Evolutionary conservation across 2,113 vertebrate genomes (phyloP).

Genomic region (Zeus faber): DNA sequence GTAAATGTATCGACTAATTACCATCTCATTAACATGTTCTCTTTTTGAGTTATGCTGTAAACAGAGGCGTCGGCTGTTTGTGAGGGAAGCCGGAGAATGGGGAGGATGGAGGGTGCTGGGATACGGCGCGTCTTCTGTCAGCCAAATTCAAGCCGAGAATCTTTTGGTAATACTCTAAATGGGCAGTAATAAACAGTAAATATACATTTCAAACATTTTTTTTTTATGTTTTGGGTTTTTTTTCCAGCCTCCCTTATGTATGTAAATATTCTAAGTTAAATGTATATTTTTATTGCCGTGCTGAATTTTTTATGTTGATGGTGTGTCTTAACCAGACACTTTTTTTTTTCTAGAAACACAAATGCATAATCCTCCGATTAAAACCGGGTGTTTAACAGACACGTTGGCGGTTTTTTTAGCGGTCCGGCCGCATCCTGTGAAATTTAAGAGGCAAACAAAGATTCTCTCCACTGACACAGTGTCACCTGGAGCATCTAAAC

Average conservation of each 20-base stretch:
- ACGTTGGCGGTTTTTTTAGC: slow-evolving; percentile 66
- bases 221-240: too few relatives aligned
- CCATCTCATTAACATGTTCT: slow-evolving; percentile 58
- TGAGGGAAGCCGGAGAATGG: slow-evolving; percentile 19
- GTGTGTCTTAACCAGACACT: too few relatives aligned
- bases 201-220: too few relatives aligned
- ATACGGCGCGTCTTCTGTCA: slow-evolving; percentile 10
- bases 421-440: slow-evolving; percentile 71
- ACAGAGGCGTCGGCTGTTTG: slow-evolving; percentile 14
- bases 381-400: slow-evolving; percentile 40
- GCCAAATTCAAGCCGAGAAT: background rate
- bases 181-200: too few relatives aligned
- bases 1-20: slow-evolving; percentile 54
- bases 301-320: too few relatives aligned
- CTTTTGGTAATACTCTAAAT: too few relatives aligned
- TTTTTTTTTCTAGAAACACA: background rate
- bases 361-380: slow-evolving; percentile 17
- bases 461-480: slow-evolving; percentile 68
- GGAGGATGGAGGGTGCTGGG: slow-evolving; percentile 18
- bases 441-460: slow-evolving; percentile 80
- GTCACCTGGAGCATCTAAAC: slow-evolving; percentile 79
- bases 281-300: too few relatives aligned
- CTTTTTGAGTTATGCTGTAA: slow-evolving; percentile 42
- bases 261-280: too few relatives aligned
- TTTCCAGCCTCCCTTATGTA: too few relatives aligned